Conservation (phyloP, 2,797 vertebrate genomes). For the Chromobotia macracanthus region DNA sequence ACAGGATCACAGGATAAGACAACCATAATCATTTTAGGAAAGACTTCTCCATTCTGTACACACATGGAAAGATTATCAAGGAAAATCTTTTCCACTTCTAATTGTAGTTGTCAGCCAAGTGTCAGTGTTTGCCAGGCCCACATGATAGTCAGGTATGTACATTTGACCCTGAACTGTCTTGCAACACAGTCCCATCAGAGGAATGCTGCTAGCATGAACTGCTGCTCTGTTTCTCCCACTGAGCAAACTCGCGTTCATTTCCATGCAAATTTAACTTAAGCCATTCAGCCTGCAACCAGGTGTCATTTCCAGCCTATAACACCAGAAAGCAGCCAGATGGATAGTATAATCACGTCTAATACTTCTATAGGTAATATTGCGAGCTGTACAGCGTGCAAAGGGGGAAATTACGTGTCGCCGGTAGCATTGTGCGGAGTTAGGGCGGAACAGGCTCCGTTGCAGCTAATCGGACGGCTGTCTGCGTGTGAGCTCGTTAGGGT, state of each 20-base stretch:
- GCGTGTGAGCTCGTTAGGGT: conserved; percentile 62
- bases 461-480: conserved; percentile 45
- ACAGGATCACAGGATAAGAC: no score
- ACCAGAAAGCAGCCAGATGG: conserved; percentile 14
- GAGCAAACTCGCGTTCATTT: conserved; percentile 9
- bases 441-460: conserved; percentile 23
- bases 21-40: no score
- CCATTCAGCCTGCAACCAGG: conserved; percentile 11
- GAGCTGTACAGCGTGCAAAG: background rate
- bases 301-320: conserved; percentile 47
- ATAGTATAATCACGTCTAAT: conserved; percentile 49
- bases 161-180: background rate
- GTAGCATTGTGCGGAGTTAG: conserved; percentile 33
- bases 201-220: background rate
- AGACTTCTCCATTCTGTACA: no score
- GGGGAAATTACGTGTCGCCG: conserved; percentile 34
- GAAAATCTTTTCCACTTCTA: no score
- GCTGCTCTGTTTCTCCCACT: conserved; percentile 2
- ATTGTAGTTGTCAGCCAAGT: no score
- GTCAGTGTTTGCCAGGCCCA: no score
- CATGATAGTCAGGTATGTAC: background rate
- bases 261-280: conserved; percentile 24
- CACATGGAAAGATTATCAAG: no score
- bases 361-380: conserved; percentile 35
- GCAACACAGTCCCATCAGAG: background rate